Conservation (phyloP, 2,113 vertebrate species). For the Cheirogaleus medius region DNA sequence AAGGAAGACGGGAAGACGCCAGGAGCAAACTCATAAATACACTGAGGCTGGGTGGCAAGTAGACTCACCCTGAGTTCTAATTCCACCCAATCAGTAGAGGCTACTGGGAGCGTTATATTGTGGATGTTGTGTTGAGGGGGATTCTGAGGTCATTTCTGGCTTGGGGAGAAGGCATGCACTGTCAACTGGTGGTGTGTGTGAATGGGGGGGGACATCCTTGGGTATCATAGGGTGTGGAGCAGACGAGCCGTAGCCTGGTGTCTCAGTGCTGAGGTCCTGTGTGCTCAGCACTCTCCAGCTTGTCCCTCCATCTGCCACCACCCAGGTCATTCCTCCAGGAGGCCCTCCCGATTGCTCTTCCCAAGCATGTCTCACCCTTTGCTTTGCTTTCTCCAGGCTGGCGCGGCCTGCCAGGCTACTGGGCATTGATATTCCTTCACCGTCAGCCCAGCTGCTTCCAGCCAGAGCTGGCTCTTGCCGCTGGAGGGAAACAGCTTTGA, state of each 20-base stretch:
- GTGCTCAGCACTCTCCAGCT: too few relatives aligned
- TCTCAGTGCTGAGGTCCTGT: neutral
- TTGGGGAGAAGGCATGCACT: neutral
- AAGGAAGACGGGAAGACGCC: neutral
- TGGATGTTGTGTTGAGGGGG: neutral
- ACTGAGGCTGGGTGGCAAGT: neutral
- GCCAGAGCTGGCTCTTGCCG: constrained; percentile 54
- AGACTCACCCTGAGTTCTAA: neutral
- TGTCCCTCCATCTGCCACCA: rapidly evolving
- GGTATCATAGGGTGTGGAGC: rapidly evolving
- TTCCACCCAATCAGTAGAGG: neutral
- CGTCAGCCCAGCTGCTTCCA: constrained; percentile 56
- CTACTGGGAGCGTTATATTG: rapidly evolving
- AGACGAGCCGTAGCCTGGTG: neutral
- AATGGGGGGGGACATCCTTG: rapidly evolving
- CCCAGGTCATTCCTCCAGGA: neutral
- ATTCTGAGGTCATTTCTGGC: neutral
- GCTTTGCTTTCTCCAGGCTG: neutral
- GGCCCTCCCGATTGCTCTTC: neutral
- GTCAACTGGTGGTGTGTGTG: rapidly evolving
- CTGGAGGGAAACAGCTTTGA: constrained; percentile 50
- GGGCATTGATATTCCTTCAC: neutral
- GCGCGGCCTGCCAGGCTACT: neutral
- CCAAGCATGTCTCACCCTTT: neutral
- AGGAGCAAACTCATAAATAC: neutral